A percentile compares a stretch with the other conserved stretches of the same genome.
phyloP scores from a whole-genome alignment of 2,113 vertebrate species.

The Ovis aries region ARS-UI_Ramb_v3.0 NC_056054.1:46830501-46831000 shows the following conservation, averaged over 20 bases:
- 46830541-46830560: neutral
- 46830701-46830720: neutral
- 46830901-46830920: neutral
- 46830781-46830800: neutral
- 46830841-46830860: too few species aligned
- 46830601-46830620: neutral
- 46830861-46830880: neutral
- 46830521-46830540: neutral
- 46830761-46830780: neutral
- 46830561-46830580: neutral
- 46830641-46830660: neutral
- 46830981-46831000: neutral
- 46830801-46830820: neutral
- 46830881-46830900: neutral
- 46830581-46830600: neutral
- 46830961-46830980: neutral
- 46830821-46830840: neutral
- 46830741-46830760: neutral
- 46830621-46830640: neutral
- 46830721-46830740: rapidly evolving
- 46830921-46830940: rapidly evolving
- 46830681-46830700: neutral
- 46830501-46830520: neutral
- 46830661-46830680: neutral
- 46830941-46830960: neutral